These are phyloP conservation scores for Vulpes ferrilata DNA, from an alignment of 2,113 vertebrate genomes.

Conservation along the genomic window DNA sequence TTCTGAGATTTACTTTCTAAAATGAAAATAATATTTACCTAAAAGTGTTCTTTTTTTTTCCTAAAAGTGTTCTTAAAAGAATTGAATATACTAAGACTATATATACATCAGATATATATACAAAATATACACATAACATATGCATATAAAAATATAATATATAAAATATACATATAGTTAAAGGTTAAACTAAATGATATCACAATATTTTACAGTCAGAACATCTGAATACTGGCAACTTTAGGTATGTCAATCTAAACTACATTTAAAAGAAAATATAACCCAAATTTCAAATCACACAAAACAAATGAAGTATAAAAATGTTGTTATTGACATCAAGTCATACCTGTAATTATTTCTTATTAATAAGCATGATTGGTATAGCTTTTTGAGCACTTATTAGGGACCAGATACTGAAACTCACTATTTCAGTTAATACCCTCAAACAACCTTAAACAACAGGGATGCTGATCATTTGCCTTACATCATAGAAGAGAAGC, in stretches of 20 bases:
- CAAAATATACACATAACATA: background rate
- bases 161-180: background rate
- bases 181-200: background rate
- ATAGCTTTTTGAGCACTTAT: background rate
- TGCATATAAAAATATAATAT: background rate
- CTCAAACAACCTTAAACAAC: background rate
- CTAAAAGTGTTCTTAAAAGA: background rate
- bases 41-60: background rate
- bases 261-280: background rate
- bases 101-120: background rate
- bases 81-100: background rate
- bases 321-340: background rate
- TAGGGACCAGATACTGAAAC: background rate
- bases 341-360: background rate
- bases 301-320: background rate
- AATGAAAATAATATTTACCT: slow-evolving; percentile 5
- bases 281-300: background rate
- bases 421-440: background rate
- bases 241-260: background rate
- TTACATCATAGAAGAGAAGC: background rate
- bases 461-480: background rate
- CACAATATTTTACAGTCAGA: background rate
- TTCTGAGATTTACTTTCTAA: background rate
- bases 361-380: background rate
- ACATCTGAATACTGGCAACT: background rate